phyloP scores from a whole-genome alignment of 30 jellyfish, hydroid and myxozoan species.

The Hydractinia symbiolongicarpus region DNA sequence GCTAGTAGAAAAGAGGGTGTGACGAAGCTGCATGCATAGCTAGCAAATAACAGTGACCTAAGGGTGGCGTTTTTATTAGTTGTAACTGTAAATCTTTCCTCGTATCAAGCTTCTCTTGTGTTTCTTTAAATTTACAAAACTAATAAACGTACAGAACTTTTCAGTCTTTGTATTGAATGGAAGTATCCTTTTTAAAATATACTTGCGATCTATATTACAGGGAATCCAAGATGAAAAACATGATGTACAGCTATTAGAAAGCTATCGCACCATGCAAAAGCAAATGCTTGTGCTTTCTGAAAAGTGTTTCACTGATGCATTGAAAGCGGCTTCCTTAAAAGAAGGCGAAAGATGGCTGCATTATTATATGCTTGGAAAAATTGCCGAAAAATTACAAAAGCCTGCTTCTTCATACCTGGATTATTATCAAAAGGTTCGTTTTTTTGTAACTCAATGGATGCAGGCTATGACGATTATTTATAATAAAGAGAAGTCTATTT shows the following conservation, averaged over 20 bases:
- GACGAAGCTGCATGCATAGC: too few relatives aligned
- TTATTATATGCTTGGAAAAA: conserved; percentile 89
- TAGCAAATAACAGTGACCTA: too few relatives aligned
- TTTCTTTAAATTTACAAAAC: too few relatives aligned
- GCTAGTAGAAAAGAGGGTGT: too few relatives aligned
- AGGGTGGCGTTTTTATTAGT: too few relatives aligned
- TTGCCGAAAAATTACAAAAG: conserved; percentile 62
- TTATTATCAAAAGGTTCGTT: conserved; percentile 61
- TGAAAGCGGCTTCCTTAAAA: conserved; percentile 33
- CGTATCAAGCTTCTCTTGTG: too few relatives aligned
- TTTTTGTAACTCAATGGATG: not conserved
- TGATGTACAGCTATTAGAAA: not conserved
- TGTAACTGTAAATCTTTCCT: too few relatives aligned
- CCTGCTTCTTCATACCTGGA: conserved; percentile 47
- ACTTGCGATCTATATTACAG: not conserved
- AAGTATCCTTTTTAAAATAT: not conserved
- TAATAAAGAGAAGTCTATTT: not conserved
- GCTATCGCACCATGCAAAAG: conserved; percentile 16
- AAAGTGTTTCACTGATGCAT: conserved; percentile 75
- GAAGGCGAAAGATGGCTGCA: conserved; percentile 97
- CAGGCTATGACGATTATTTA: not conserved
- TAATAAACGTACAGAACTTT: too few relatives aligned
- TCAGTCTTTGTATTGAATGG: too few relatives aligned
- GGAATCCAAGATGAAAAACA: conserved; percentile 10
- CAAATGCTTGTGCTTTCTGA: conserved; percentile 67